phyloP scores from a whole-genome alignment of 2,113 vertebrate species.

The Cyanocitta stelleri region DNA sequence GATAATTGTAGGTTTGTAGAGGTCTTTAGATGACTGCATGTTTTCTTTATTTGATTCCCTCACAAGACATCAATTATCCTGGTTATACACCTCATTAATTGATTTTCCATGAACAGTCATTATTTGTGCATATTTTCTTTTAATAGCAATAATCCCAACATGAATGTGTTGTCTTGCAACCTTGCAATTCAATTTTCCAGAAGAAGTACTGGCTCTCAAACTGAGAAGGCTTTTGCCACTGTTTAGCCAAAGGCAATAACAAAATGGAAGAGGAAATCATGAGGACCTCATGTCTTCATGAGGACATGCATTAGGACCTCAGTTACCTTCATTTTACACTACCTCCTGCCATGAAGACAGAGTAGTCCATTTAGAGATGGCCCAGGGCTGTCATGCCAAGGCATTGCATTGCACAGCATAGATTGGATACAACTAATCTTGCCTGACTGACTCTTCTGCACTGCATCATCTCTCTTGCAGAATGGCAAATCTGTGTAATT shows the following conservation, averaged over 20 bases:
- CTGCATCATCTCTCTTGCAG: background rate
- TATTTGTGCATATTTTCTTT: background rate
- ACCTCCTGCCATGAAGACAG: background rate
- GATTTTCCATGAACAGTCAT: background rate
- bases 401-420: too few relatives aligned
- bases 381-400: background rate
- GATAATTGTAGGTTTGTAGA: background rate
- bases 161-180: background rate
- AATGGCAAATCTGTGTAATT: fast-evolving
- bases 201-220: background rate
- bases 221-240: background rate
- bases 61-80: background rate
- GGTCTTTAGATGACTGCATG: background rate
- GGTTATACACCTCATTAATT: background rate
- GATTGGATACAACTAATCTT: background rate
- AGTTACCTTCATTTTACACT: background rate
- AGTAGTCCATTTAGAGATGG: background rate
- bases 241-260: background rate
- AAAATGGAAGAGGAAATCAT: background rate
- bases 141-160: background rate
- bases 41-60: background rate
- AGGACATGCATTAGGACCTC: background rate
- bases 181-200: background rate
- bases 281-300: background rate
- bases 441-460: background rate